Percentiles rank a stretch among this genome's conserved stretches.
phyloP scores from a whole-genome alignment of 2,797 vertebrate genomes.

The Denticeps clupeoides region DNA sequence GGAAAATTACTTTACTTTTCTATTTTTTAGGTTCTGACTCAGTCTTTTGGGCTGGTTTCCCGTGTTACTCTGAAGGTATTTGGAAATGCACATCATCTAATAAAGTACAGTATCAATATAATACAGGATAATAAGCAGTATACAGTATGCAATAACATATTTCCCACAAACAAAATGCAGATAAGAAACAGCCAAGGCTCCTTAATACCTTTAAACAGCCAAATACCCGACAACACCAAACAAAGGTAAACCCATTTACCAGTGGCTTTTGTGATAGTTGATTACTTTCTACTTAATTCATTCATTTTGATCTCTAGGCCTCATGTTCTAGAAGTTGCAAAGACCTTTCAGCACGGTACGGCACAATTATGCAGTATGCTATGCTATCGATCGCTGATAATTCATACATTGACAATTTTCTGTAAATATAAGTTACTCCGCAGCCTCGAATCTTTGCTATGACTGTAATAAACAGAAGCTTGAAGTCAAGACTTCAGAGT shows the following conservation, averaged over 20 bases:
- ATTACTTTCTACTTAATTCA: no score
- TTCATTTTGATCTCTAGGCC: conserved; percentile 41
- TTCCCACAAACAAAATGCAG: no score
- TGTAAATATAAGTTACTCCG: conserved; percentile 40
- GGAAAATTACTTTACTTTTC: neutral
- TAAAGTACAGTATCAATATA: neutral
- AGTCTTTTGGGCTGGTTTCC: conserved; percentile 43
- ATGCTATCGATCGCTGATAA: neutral
- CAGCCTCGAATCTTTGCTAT: conserved; percentile 46
- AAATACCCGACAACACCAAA: conserved; percentile 49
- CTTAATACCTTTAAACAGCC: conserved; percentile 55
- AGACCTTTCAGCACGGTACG: conserved; percentile 61
- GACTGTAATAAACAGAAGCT: conserved; percentile 51
- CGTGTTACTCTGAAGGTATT: conserved; percentile 48
- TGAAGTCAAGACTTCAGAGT: conserved; percentile 52
- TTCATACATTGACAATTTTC: neutral
- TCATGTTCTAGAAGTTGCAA: conserved; percentile 54
- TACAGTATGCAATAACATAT: neutral
- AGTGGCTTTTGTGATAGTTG: no score
- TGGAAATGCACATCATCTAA: neutral
- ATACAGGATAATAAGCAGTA: neutral
- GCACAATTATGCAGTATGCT: neutral
- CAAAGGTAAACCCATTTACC: conserved; percentile 40
- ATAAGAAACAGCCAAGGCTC: conserved; percentile 52
- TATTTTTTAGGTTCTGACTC: conserved; percentile 44